Evolutionary conservation across 2,888 invertebrate species (phyloP), one percentile per base, ranked within the genome.

Genomic region (Coenonympha glycerion): DNA sequence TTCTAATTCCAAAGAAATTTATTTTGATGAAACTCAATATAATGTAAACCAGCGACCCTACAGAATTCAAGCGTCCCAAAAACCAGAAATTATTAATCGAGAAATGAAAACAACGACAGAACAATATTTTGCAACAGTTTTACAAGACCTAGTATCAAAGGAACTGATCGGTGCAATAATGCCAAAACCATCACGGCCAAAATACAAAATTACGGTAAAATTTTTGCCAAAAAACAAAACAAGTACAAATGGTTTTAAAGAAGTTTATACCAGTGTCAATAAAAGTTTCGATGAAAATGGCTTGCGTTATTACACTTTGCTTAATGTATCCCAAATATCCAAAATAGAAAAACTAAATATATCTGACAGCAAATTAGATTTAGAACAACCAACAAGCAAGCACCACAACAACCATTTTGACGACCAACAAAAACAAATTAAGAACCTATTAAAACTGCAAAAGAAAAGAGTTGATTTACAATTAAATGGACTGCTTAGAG

Each of bases 271-370:
- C 1, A 76, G 72, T 53, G 82, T 85, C 2, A 84, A 85, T 49
- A 84, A 84, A 59, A 81, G 74, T 34, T 81, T 68, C 41, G 77
- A 80, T 44, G 77, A 72, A 59, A 71, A 81, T 52, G 86, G 85
- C 1, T 22, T 81, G 0, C 40, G 69, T 0, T 81, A 75, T 58
- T 74, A 74, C 9, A 79, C 83, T 0, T 57, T 78, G 36, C 71
- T 84, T 0, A 86, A 85, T 45, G 73, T 85, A 1, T 79, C 84
- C 3, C 76, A 83, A 63, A 71, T 86, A 60, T 79, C 84, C 0
- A 80, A 81, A 65, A 55, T 82, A 5, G 72, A 75, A 48, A 69
- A 73, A 31, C 13, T 73, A 0, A 72, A 74, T 26, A 65, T 63
- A 37, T 62, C 63, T n/a, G 55, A 50, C 22, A 47, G 52, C 1